phyloP scores from a whole-genome alignment of 2,888 invertebrate species.

The Scaptomyza flava region DNA sequence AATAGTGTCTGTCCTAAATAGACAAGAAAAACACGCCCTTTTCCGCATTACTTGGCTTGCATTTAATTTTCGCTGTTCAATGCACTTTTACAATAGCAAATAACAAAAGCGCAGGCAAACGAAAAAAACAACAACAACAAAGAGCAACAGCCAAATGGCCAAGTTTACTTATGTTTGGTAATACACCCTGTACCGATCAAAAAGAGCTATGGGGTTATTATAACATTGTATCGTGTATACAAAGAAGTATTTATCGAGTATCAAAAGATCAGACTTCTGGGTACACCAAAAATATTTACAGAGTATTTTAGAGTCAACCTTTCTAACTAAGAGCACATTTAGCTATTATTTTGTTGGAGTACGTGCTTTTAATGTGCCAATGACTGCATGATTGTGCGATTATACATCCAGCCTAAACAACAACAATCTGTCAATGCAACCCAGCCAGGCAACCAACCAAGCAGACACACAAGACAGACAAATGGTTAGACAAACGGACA shows the following conservation, averaged over 20 bases:
- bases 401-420: constrained; percentile 67
- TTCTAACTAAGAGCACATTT: not conserved
- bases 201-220: not conserved
- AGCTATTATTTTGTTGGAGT: constrained; percentile 18
- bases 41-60: constrained; percentile 75
- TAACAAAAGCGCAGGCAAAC: constrained; percentile 18
- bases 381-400: constrained; percentile 79
- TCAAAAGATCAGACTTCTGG: not conserved
- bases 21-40: constrained; percentile 65
- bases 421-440: constrained; percentile 78
- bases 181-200: constrained; percentile 2
- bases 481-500: constrained; percentile 3
- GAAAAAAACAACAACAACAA: constrained; percentile 6
- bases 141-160: constrained; percentile 47
- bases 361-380: constrained; percentile 74
- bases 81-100: constrained; percentile 75
- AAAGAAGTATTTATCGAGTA: no score
- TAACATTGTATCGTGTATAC: no score
- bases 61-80: constrained; percentile 77
- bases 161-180: constrained; percentile 35
- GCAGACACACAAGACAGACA: constrained; percentile 6
- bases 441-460: constrained; percentile 47
- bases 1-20: constrained; percentile 51
- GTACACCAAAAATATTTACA: not conserved
- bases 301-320: not conserved